Evolutionary conservation across 2,888 invertebrate species (phyloP), one percentile per base, ranked within the genome.

Genomic region (Noctua pronuba): DNA sequence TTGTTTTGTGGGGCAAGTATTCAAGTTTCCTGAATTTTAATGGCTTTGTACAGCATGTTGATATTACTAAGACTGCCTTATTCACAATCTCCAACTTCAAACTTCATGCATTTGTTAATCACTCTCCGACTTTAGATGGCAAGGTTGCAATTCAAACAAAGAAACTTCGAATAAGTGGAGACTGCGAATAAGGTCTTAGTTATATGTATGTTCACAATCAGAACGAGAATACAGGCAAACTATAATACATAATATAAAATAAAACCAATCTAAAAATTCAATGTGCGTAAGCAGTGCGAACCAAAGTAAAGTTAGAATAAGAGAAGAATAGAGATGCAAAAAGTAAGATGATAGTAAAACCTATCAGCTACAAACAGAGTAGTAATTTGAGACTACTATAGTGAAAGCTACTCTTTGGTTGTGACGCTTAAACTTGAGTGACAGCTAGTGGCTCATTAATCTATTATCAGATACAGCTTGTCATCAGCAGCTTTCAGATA

Each of bases 231-330:
- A 91, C 90, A 92, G 90, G 92, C 92, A 92, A 92, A 91, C 85
- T 88, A 91, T 81, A 84, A 88, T 38, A 38, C 38, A 38, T 82
- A 85, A 75, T 81, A 79, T 84, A 88, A 86, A 86, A 87, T 81
- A 91, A 90, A 90, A 86, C 69, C n/a, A 86, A 90, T 84, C 88
- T 85, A 88, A 85, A 44, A 87, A 90, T 87, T 90, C 87, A 91
- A 89, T 90, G 95, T 95, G 95, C 95, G 89, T 87, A 96, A 96
- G 96, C 96, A 88, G 94, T 93, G 96, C 96, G 94, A 95, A 93
- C 88, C 87, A 95, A 91, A 89, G 88, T 87, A 91, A 91, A 88
- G 79, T 79, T 68, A 80, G 79, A 82, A 70, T 44, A 75, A 85
- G 62, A 86, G 76, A 82, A 90, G 79, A 84, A 90, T 82, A 86